Conservation (phyloP, 2,797 vertebrate genomes). For the Anabacerthia variegaticeps region DNA sequence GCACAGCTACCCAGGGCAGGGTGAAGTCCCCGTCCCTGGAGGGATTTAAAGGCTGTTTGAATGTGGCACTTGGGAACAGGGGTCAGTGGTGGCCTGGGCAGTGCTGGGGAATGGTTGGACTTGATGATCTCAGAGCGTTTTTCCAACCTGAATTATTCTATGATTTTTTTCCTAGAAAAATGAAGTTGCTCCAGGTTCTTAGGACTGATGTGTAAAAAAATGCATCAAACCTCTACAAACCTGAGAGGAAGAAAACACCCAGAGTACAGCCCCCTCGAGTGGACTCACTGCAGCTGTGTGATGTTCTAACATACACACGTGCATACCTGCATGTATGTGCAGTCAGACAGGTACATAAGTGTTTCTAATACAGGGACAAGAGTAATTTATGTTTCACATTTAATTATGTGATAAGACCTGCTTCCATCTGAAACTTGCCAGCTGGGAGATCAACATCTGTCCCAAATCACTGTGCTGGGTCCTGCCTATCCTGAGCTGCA, state of each 20-base stretch:
- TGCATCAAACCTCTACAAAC: neutral
- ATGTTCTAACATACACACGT: neutral
- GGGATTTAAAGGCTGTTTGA: accelerated
- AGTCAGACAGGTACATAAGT: neutral
- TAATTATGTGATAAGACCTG: neutral
- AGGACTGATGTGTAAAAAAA: neutral
- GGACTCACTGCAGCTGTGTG: neutral
- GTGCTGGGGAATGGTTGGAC: neutral
- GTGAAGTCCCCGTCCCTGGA: neutral
- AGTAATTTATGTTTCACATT: neutral
- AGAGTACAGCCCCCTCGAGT: accelerated
- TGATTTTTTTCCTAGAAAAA: neutral
- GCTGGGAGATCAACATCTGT: neutral
- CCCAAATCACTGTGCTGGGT: neutral
- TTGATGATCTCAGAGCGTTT: neutral
- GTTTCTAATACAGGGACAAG: neutral
- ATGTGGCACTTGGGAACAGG: neutral
- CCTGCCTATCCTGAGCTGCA: neutral
- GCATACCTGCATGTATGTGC: accelerated
- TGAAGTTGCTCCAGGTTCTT: neutral
- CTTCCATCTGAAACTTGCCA: neutral
- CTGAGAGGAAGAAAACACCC: neutral
- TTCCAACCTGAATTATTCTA: neutral
- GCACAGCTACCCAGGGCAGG: neutral
- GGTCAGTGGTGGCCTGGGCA: neutral